A percentile compares a stretch with the other conserved stretches of the same genome.
Conservation (phyloP, 1,140 invertebrate species). For the Holotrichia oblita region DNA sequence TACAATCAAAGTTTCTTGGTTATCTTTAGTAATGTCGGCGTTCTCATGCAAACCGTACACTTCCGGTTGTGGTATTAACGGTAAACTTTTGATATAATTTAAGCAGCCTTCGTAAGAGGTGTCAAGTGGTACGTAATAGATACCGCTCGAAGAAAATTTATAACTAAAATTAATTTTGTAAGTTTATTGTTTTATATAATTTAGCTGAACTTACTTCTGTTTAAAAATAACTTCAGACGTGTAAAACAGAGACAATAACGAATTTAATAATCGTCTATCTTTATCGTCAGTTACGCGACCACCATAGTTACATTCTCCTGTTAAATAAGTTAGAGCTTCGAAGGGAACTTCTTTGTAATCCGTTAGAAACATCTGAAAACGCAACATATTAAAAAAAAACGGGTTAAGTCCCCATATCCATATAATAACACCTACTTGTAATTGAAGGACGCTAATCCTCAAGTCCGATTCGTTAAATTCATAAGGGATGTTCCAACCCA, state of each 20-base stretch:
- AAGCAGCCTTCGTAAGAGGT: conserved; percentile 76
- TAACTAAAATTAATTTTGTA: conserved; percentile 64
- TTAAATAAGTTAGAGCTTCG: conserved; percentile 86
- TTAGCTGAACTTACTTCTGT: conserved; percentile 48
- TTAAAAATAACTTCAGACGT: conserved; percentile 70
- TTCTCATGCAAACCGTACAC: conserved; percentile 92
- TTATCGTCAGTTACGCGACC: conserved; percentile 93
- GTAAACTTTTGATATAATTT: conserved; percentile 79
- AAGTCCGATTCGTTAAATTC: conserved; percentile 95
- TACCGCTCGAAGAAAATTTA: conserved; percentile 79
- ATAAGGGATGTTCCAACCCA: conserved; percentile 95
- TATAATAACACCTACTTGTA: conserved; percentile 72
- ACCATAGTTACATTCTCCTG: conserved; percentile 96
- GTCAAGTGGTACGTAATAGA: conserved; percentile 77
- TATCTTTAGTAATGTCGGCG: conserved; percentile 92
- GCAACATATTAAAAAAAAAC: background rate
- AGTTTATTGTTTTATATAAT: no score
- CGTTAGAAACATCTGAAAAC: conserved; percentile 76
- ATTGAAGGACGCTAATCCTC: conserved; percentile 81
- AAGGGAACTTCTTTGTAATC: conserved; percentile 83
- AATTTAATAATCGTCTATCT: conserved; percentile 84
- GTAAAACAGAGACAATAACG: conserved; percentile 83
- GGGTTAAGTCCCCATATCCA: background rate
- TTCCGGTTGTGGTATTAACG: conserved; percentile 80
- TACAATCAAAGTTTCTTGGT: conserved; percentile 82